Conservation (phyloP, 2,888 invertebrate genomes). For the Epistrophella euchroma region DNA sequence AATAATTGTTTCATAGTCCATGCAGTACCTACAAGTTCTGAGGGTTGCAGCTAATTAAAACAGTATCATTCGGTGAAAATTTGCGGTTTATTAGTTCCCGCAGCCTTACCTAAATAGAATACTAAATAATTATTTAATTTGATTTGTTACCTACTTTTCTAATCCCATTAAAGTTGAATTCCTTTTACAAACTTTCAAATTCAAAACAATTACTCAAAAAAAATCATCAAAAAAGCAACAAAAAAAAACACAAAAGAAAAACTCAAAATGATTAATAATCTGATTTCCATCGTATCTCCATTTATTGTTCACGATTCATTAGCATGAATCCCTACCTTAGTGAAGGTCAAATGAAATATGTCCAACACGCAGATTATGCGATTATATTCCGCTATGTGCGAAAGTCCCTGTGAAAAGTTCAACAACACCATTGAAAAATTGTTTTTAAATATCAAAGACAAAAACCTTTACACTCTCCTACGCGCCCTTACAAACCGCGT, state of each 20-base stretch:
- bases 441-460: slow-evolving; percentile 71
- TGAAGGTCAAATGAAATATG: slow-evolving; percentile 48
- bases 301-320: slow-evolving; percentile 47
- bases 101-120: no score
- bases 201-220: slow-evolving; percentile 19
- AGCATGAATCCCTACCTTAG: slow-evolving; percentile 49
- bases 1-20: no score
- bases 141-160: not conserved
- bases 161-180: not conserved
- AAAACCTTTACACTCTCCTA: slow-evolving; percentile 52
- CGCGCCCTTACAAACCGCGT: slow-evolving; percentile 22
- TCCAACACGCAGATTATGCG: slow-evolving; percentile 67
- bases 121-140: not conserved
- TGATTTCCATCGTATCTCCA: slow-evolving; percentile 35
- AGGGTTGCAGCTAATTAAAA: no score
- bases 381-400: slow-evolving; percentile 33
- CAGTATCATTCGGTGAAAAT: no score
- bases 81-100: no score
- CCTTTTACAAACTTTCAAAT: not conserved
- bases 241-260: not conserved
- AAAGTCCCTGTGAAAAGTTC: slow-evolving; percentile 67
- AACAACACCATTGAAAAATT: slow-evolving; percentile 67
- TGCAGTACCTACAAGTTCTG: no score
- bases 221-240: not conserved
- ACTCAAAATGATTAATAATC: slow-evolving; percentile 60